Percentiles rank a stretch among this genome's conserved stretches.
Conservation (phyloP, 2,888 invertebrate genomes). For the Lottia gigantea region DNA sequence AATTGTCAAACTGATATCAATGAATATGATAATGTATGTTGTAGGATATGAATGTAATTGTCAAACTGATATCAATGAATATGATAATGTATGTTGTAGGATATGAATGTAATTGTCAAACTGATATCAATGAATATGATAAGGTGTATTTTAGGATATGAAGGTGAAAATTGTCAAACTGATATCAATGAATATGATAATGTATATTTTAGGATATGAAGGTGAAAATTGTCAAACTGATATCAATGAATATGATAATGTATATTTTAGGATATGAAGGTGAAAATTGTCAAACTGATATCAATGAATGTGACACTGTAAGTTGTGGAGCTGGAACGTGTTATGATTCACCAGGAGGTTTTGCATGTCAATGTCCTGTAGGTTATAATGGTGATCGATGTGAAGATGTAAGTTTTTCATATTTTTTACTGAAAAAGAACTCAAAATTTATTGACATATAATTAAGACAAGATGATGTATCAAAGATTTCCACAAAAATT, state of each 20-base stretch:
- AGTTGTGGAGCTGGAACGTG: slow-evolving; percentile 85
- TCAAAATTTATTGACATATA: too few species aligned
- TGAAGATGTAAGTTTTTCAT: slow-evolving; percentile 54
- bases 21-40: slow-evolving; percentile 25
- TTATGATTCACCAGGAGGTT: slow-evolving; percentile 75
- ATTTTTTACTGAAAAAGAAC: too few species aligned
- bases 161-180: slow-evolving; percentile 43
- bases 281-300: slow-evolving; percentile 45
- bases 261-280: slow-evolving; percentile 74
- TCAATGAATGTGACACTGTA: slow-evolving; percentile 49
- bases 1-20: slow-evolving; percentile 43
- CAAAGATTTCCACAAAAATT: too few species aligned
- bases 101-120: too few species aligned
- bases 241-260: not conserved
- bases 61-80: too few species aligned
- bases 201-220: slow-evolving; percentile 74
- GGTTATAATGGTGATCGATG: slow-evolving; percentile 70
- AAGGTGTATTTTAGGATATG: slow-evolving; percentile 74
- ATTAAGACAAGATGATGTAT: too few species aligned
- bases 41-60: too few species aligned
- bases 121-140: not conserved
- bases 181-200: slow-evolving; percentile 54
- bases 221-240: slow-evolving; percentile 42
- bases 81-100: too few species aligned
- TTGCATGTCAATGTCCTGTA: slow-evolving; percentile 44